A percentile compares a stretch with the other conserved stretches of the same genome.
phyloP scores from a whole-genome alignment of 2,888 invertebrate genomes.

The Noctua janthe region DNA sequence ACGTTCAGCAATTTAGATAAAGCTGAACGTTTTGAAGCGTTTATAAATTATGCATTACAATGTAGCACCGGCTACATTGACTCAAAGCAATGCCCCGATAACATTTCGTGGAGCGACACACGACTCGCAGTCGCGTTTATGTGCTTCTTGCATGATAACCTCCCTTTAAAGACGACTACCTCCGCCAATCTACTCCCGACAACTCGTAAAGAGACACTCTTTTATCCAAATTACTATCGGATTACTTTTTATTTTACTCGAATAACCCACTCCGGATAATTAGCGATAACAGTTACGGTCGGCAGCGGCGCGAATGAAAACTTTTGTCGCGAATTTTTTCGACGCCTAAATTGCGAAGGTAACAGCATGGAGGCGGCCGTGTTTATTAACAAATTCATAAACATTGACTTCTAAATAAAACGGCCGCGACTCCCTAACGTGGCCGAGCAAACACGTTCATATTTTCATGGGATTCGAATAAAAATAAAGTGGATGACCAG shows the following conservation, averaged over 20 bases:
- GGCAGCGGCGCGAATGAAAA: conserved; percentile 71
- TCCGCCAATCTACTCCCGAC: conserved; percentile 79
- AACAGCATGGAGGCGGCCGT: conserved; percentile 76
- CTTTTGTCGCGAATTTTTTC: conserved; percentile 75
- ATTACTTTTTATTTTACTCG: conserved; percentile 83
- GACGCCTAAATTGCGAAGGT: conserved; percentile 80
- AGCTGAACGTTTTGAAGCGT: conserved; percentile 64
- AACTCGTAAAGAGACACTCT: conserved; percentile 82
- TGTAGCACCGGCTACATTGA: conserved; percentile 65
- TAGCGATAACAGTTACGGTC: conserved; percentile 78
- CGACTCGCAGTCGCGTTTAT: conserved; percentile 81
- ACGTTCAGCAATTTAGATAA: conserved; percentile 71
- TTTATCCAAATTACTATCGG: conserved; percentile 84
- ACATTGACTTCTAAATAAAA: conserved; percentile 88
- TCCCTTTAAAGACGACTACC: conserved; percentile 79
- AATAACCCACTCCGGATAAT: conserved; percentile 83
- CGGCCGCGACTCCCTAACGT: conserved; percentile 80
- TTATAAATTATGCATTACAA: conserved; percentile 59
- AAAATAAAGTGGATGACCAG: conserved; percentile 89
- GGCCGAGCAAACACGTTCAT: conserved; percentile 85
- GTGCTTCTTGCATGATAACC: conserved; percentile 84
- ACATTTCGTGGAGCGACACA: conserved; percentile 77
- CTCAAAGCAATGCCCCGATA: conserved; percentile 74
- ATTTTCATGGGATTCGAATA: conserved; percentile 90
- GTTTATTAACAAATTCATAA: conserved; percentile 90